Conservation (phyloP, 2,888 invertebrate genomes). For the Pediacus dermestoides region DNA sequence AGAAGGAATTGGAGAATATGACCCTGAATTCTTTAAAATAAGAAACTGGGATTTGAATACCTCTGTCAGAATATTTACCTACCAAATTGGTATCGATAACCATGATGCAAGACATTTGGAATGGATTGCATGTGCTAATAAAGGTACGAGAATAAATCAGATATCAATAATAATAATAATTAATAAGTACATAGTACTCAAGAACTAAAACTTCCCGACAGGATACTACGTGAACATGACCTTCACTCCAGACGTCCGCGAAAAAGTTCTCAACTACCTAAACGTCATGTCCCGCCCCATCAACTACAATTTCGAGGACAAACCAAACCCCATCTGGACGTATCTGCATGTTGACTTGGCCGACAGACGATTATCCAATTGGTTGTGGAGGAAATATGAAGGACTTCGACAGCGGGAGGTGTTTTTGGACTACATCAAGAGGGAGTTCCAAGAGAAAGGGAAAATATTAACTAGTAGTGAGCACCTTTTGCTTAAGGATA, state of each 20-base stretch:
- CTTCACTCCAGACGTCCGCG: slow-evolving; percentile 91
- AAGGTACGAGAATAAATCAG: no score
- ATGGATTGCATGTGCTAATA: slow-evolving; percentile 97
- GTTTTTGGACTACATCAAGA: slow-evolving; percentile 60
- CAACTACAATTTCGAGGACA: slow-evolving; percentile 70
- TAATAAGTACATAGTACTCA: no score
- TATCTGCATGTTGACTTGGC: slow-evolving; percentile 93
- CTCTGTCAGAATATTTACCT: slow-evolving; percentile 94
- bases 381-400: slow-evolving; percentile 83
- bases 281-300: slow-evolving; percentile 94
- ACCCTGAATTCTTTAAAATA: slow-evolving; percentile 75
- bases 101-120: slow-evolving; percentile 87
- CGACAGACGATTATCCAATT: slow-evolving; percentile 86
- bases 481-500: slow-evolving; percentile 34
- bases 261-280: slow-evolving; percentile 90
- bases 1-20: slow-evolving; percentile 92
- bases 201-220: slow-evolving; percentile 52
- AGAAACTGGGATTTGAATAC: slow-evolving; percentile 70
- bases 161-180: no score
- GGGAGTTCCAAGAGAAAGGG: slow-evolving; percentile 44
- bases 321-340: slow-evolving; percentile 86
- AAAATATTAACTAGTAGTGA: slow-evolving; percentile 29
- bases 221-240: slow-evolving; percentile 94
- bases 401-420: slow-evolving; percentile 75
- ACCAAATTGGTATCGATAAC: slow-evolving; percentile 77